A percentile compares a stretch with the other conserved stretches of the same genome.
Evolutionary conservation across 2,888 invertebrate genomes (phyloP).

Genomic region (Himalopsyche japonica): DNA sequence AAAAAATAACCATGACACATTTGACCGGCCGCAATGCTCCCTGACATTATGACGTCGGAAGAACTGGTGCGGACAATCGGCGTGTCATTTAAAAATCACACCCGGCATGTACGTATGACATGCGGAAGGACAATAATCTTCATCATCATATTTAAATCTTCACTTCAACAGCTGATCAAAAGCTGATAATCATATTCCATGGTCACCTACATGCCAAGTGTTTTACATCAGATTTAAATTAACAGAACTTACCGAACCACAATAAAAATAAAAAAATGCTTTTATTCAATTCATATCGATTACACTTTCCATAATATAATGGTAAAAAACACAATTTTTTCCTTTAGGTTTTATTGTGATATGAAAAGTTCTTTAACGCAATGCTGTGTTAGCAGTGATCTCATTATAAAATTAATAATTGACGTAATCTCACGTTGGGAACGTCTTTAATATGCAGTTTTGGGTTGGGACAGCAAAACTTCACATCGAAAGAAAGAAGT

Average conservation of each 20-base stretch:
- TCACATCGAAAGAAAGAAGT: constrained; percentile 21
- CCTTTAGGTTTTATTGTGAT: not conserved
- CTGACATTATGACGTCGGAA: not conserved
- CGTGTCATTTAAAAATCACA: not conserved
- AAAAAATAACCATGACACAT: not conserved
- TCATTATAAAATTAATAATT: not conserved
- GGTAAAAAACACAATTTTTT: too few relatives aligned
- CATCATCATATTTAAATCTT: not conserved
- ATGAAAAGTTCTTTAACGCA: not conserved
- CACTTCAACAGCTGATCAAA: not conserved
- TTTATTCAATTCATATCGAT: too few relatives aligned
- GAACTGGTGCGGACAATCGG: not conserved
- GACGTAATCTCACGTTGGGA: not conserved
- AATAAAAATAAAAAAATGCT: too few relatives aligned
- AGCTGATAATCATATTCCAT: not conserved
- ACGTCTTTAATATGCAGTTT: not conserved
- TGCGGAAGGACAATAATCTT: not conserved
- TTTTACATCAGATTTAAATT: not conserved
- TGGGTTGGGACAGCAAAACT: constrained; percentile 39
- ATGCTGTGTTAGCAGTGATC: not conserved
- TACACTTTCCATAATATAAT: too few relatives aligned
- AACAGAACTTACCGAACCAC: not conserved
- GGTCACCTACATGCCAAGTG: constrained; percentile 1
- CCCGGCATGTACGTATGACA: not conserved
- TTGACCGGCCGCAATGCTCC: not conserved